phyloP scores from a whole-genome alignment of 1,140 invertebrate species.

The Babylonia areolata region DNA sequence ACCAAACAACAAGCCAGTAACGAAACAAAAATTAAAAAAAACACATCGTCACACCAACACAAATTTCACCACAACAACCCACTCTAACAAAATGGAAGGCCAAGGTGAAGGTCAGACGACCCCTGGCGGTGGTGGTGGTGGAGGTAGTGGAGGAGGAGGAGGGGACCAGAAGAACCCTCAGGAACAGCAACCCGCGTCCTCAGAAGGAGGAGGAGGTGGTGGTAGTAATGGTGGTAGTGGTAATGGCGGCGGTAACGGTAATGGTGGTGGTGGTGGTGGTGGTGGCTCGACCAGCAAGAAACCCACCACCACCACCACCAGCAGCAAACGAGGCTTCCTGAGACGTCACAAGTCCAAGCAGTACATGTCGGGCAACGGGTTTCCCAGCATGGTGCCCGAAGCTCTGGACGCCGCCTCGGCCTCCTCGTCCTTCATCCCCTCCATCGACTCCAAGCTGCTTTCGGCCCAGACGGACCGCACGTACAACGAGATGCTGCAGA shows the following conservation, averaged over 20 bases:
- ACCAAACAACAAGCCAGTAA: too few relatives aligned
- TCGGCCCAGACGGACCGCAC: conserved; percentile 38
- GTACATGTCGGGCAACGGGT: conserved; percentile 43
- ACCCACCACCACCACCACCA: too few relatives aligned
- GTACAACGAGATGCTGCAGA: conserved; percentile 44
- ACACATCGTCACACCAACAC: too few relatives aligned
- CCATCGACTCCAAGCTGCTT: conserved; percentile 38
- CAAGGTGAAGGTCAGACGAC: not conserved
- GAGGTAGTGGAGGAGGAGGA: not conserved
- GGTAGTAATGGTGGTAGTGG: not conserved
- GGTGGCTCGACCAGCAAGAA: not conserved
- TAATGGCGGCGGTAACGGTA: too few relatives aligned
- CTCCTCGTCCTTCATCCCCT: conserved; percentile 13
- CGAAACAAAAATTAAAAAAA: too few relatives aligned
- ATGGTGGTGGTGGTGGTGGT: not conserved
- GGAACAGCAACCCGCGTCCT: not conserved
- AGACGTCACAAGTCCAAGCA: conserved; percentile 35
- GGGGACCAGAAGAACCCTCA: not conserved
- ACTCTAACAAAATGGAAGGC: not conserved
- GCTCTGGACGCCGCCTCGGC: conserved; percentile 31
- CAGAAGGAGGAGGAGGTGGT: not conserved
- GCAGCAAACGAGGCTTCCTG: conserved; percentile 33
- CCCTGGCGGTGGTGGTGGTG: too few relatives aligned
- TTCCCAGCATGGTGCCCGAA: conserved; percentile 37
- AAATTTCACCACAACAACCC: not conserved